phyloP scores from a whole-genome alignment of 1,140 invertebrate genomes.

The Drosophila carrolli region DNA sequence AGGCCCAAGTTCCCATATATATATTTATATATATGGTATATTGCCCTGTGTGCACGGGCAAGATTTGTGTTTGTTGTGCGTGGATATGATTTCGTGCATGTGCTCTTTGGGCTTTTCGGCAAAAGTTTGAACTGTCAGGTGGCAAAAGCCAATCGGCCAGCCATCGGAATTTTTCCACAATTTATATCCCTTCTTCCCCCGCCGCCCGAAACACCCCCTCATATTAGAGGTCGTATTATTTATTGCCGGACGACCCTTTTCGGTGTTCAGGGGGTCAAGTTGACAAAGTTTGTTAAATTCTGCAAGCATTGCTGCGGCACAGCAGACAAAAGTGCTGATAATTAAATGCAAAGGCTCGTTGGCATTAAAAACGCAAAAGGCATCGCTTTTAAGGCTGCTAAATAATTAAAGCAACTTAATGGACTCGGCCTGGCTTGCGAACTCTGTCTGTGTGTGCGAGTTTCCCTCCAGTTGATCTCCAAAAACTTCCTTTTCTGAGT shows the following conservation, averaged over 20 bases:
- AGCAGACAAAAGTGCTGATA: constrained; percentile 59
- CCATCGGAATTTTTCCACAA: constrained; percentile 68
- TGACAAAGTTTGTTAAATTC: constrained; percentile 42
- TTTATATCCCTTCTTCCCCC: constrained; percentile 49
- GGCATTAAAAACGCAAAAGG: constrained; percentile 66
- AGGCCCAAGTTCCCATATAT: constrained; percentile 26
- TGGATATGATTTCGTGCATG: constrained; percentile 78
- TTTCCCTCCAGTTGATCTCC: constrained; percentile 27
- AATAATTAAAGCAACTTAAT: constrained; percentile 80
- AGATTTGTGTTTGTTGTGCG: constrained; percentile 82
- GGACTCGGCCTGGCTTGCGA: constrained; percentile 48
- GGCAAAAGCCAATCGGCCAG: constrained; percentile 76
- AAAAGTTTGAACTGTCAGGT: constrained; percentile 79
- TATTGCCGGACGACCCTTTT: constrained; percentile 39
- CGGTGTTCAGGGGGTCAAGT: constrained; percentile 25
- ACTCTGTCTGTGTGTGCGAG: constrained; percentile 2
- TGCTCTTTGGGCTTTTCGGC: constrained; percentile 44
- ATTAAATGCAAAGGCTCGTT: constrained; percentile 76
- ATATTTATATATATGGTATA: constrained; percentile 10
- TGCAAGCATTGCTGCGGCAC: constrained; percentile 4
- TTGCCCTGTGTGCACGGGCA: constrained; percentile 26
- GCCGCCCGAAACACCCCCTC: too few relatives aligned
- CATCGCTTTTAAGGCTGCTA: constrained; percentile 77
- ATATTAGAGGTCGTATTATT: constrained; percentile 38
- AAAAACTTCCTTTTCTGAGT: constrained; percentile 66